Evolutionary conservation across 2,888 invertebrate genomes (phyloP).

Genomic region (Brachyptera putata): DNA sequence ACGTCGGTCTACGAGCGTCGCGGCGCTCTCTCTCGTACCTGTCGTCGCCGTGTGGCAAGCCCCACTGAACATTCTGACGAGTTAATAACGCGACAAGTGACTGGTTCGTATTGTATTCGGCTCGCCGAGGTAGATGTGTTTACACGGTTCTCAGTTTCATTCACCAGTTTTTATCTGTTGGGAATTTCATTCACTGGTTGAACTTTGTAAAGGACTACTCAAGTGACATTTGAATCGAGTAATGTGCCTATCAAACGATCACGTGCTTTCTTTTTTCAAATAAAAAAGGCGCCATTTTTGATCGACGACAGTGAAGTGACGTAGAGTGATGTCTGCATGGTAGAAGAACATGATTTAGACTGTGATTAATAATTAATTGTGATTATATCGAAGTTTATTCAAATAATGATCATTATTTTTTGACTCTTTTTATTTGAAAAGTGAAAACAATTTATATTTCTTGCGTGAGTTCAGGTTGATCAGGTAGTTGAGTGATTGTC

Average conservation of each 20-base stretch:
- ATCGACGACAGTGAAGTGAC: too few relatives aligned
- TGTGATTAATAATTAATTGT: not conserved
- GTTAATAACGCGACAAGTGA: not conserved
- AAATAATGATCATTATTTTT: too few relatives aligned
- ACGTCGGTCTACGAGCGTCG: conserved; percentile 5
- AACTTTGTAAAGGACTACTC: not conserved
- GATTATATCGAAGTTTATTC: too few relatives aligned
- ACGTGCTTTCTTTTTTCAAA: too few relatives aligned
- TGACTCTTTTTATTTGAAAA: conserved; percentile 6
- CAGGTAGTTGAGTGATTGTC: conserved; percentile 6
- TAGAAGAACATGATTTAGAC: too few relatives aligned
- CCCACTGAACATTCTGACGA: not conserved
- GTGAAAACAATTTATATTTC: conserved; percentile 1
- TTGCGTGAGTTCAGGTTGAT: too few relatives aligned
- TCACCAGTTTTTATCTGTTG: not conserved
- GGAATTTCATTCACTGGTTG: not conserved
- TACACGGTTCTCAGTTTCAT: not conserved
- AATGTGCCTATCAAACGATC: too few relatives aligned
- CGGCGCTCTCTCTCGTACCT: conserved; percentile 6
- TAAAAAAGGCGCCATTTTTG: too few relatives aligned
- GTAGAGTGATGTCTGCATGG: too few relatives aligned
- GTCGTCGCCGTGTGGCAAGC: conserved; percentile 23
- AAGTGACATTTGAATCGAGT: too few relatives aligned
- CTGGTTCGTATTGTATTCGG: not conserved
- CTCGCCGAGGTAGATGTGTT: too few relatives aligned